A percentile compares a stretch with the other conserved stretches of the same genome.
phyloP scores from a whole-genome alignment of 2,888 invertebrate genomes.

The Linnaemya vulpina region DNA sequence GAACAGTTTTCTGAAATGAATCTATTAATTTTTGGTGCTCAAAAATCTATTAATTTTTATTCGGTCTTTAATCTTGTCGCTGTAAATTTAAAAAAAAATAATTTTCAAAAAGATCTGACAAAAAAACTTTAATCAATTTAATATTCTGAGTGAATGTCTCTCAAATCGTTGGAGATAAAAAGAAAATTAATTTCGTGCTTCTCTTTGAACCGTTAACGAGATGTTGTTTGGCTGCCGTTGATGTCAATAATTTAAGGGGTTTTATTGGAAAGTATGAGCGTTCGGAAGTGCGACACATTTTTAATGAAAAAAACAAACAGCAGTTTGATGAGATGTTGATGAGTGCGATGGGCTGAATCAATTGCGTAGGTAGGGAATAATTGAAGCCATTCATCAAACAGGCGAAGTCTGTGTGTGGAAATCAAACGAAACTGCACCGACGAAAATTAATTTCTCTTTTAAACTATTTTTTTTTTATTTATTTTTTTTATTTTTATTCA shows the following conservation, averaged over 20 bases:
- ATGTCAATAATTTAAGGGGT: neutral
- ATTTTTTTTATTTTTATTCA: slow-evolving; percentile 31
- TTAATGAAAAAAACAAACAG: slow-evolving; percentile 27
- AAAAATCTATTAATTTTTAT: no score
- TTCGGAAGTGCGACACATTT: slow-evolving; percentile 5
- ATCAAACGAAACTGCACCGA: slow-evolving; percentile 26
- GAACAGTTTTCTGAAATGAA: no score
- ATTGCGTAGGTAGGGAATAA: slow-evolving; percentile 60
- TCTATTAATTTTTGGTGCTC: no score
- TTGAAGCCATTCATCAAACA: slow-evolving; percentile 42
- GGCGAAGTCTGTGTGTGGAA: neutral
- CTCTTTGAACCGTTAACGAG: slow-evolving; percentile 4
- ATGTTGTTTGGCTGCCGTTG: slow-evolving; percentile 18
- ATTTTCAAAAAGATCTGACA: neutral
- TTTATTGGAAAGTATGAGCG: neutral
- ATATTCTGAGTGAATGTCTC: neutral
- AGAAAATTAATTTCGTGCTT: neutral
- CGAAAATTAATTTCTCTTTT: slow-evolving; percentile 45
- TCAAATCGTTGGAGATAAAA: neutral
- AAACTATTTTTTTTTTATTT: slow-evolving; percentile 15
- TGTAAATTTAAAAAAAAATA: no score
- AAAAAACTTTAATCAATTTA: slow-evolving; percentile 3
- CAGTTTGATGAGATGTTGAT: slow-evolving; percentile 24
- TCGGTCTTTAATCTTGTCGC: no score
- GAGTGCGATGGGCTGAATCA: slow-evolving; percentile 44